Conservation (phyloP, 2,113 vertebrate species). For the Thamnaconus septentrionalis region DNA sequence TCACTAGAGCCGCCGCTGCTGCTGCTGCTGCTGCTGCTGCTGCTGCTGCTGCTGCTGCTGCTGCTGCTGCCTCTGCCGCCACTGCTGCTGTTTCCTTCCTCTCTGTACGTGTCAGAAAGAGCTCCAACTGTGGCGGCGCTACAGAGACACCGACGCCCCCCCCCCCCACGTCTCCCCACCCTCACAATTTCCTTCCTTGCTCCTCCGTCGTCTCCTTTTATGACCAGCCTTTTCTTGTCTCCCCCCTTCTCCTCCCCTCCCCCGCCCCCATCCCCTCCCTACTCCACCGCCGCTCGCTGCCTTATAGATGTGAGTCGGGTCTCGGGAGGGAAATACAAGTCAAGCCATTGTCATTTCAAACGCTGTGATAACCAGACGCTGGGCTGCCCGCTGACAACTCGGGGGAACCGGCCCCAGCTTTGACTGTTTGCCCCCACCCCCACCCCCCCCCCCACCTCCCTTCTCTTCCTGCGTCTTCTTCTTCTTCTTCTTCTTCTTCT, state of each 20-base stretch:
- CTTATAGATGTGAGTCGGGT: slow-evolving; percentile 73
- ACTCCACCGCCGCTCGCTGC: slow-evolving; percentile 20
- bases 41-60: slow-evolving; percentile 33
- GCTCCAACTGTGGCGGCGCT: slow-evolving; percentile 28
- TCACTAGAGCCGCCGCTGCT: slow-evolving; percentile 37
- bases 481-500: slow-evolving; percentile 26
- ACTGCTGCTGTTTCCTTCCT: slow-evolving; percentile 54
- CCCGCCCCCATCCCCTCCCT: slow-evolving; percentile 11
- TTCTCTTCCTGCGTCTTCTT: slow-evolving; percentile 6
- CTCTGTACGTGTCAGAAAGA: slow-evolving; percentile 42
- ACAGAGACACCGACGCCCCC: slow-evolving; percentile 41
- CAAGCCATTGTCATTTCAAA: slow-evolving; percentile 85
- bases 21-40: background rate
- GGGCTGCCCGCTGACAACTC: slow-evolving; percentile 71
- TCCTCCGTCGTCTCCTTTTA: slow-evolving; percentile 39
- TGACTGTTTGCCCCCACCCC: slow-evolving; percentile 33
- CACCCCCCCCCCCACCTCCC: background rate
- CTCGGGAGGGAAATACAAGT: slow-evolving; percentile 78
- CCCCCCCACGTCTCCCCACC: slow-evolving; percentile 22
- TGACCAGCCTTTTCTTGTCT: slow-evolving; percentile 54
- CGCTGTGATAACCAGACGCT: slow-evolving; percentile 80
- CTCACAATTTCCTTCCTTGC: slow-evolving; percentile 24
- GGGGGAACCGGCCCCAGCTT: slow-evolving; percentile 74
- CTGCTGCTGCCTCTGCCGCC: background rate
- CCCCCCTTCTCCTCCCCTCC: slow-evolving; percentile 17